Conservation (phyloP, 2,113 vertebrate species). For the Sphyrna mokarran region DNA sequence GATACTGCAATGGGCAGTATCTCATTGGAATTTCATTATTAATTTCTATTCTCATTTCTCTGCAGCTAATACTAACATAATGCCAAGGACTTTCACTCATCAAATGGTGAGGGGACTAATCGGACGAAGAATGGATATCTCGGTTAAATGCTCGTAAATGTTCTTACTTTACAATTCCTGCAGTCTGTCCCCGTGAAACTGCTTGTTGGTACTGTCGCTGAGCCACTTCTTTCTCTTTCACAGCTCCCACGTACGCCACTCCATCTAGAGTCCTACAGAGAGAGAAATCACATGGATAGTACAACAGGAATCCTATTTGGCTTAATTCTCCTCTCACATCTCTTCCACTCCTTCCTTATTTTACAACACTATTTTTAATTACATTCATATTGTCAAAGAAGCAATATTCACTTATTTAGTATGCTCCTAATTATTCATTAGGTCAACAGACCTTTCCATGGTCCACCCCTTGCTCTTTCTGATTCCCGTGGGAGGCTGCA, state of each 20-base stretch:
- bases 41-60: background rate
- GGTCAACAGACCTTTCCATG: too few relatives aligned
- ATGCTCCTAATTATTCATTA: background rate
- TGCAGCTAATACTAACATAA: background rate
- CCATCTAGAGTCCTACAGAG: conserved; percentile 69
- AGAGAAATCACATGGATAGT: background rate
- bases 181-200: conserved; percentile 76
- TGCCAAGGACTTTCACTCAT: background rate
- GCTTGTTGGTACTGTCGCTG: conserved; percentile 76
- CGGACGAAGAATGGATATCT: background rate
- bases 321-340: too few relatives aligned
- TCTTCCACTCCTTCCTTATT: background rate
- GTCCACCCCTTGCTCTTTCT: too few relatives aligned
- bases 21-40: background rate
- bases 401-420: background rate
- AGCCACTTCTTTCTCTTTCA: conserved; percentile 79
- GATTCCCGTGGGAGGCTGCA: too few relatives aligned
- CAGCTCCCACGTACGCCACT: conserved; percentile 67
- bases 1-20: background rate
- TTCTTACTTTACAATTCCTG: conserved; percentile 81
- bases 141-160: too few relatives aligned
- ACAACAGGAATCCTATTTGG: too few relatives aligned
- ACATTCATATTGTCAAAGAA: background rate
- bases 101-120: background rate
- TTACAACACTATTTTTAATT: background rate